Evolutionary conservation across 2,888 invertebrate genomes (phyloP), one percentile per base, ranked within the genome.

Genomic region (Prionchulus punctatus): DNA sequence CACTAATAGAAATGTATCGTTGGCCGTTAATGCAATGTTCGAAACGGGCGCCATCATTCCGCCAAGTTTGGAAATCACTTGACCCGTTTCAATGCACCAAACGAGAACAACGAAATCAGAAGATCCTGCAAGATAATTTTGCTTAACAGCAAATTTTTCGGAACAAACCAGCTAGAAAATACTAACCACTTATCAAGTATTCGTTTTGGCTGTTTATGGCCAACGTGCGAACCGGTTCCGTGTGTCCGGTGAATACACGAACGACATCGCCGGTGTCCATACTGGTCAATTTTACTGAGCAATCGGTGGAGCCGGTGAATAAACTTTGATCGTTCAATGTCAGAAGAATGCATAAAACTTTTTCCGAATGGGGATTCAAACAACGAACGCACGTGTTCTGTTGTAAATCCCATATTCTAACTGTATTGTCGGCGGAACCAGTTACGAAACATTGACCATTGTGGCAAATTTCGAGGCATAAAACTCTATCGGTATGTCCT

Each of bases 1-100:
- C 1, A 86, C 84, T 60, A 90, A 75, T 27, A 91, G 78, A 72
- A 91, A 91, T 25, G 89, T 87, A 63, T 87, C 87, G 72, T 91
- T 89, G 57, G 81, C 80, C 0, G 87, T 86, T 50, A 89, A 80
- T 62, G 83, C 82, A 71, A 88, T 81, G 64, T 82, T 81, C 49
- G 81, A 77, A n/a, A 91, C 81, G 0, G 88, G 83, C 0, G 81
- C 76, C 21, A 78, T 76, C 64, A 84, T 78, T 43, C 79, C 64
- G 18, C 64, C 62, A 60, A 69, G 62, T 54, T 63, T 59, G 3
- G 56, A 57, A 18, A 67, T 58, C 28, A 70, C 62, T 4, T 63
- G 62, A 21, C 70, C 70, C 52, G 65, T 62, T 2, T 64, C 64
- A 23, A 73, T 65, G 57, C 68, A 68, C 72, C 73, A 75, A 31